phyloP scores from a whole-genome alignment of 2,797 vertebrate species.

The Oryzias sinensis region DNA sequence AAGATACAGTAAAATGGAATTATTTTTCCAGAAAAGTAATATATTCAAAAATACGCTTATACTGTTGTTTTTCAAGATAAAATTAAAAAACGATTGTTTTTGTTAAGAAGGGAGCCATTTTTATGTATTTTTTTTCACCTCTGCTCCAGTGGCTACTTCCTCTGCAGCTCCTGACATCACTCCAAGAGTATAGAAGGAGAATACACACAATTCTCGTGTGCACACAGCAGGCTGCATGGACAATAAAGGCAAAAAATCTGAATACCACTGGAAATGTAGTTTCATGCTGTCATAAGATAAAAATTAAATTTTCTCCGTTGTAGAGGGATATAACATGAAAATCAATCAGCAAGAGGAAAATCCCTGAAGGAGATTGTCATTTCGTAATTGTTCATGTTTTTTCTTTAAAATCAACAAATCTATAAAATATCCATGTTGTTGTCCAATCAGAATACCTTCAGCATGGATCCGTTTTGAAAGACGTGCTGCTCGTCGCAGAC shows the following conservation, averaged over 20 bases:
- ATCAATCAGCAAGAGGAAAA: slow-evolving; percentile 4
- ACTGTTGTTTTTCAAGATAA: no score
- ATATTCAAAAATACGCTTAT: not conserved
- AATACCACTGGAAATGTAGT: no score
- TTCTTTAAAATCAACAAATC: not conserved
- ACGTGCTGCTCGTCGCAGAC: slow-evolving; percentile 99
- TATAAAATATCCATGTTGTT: not conserved
- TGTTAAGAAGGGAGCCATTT: not conserved
- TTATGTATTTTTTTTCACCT: slow-evolving; percentile 75
- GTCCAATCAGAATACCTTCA: slow-evolving; percentile 82
- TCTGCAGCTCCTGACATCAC: slow-evolving; percentile 98
- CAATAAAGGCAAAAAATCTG: slow-evolving; percentile 67
- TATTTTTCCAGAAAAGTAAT: no score
- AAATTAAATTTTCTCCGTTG: no score
- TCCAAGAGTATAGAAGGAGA: slow-evolving; percentile 98
- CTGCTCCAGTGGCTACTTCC: slow-evolving; percentile 96
- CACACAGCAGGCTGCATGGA: slow-evolving; percentile 89
- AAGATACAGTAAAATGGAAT: not conserved
- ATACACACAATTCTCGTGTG: slow-evolving; percentile 96
- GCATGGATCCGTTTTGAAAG: slow-evolving; percentile 99
- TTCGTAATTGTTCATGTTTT: not conserved
- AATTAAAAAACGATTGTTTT: not conserved
- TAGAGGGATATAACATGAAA: not conserved
- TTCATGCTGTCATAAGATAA: no score
- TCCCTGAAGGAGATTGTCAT: slow-evolving; percentile 5